Percentiles rank a stretch among this genome's conserved stretches.
Conservation (phyloP, 2,888 invertebrate genomes). For the Alviniconcha strummeri region DNA sequence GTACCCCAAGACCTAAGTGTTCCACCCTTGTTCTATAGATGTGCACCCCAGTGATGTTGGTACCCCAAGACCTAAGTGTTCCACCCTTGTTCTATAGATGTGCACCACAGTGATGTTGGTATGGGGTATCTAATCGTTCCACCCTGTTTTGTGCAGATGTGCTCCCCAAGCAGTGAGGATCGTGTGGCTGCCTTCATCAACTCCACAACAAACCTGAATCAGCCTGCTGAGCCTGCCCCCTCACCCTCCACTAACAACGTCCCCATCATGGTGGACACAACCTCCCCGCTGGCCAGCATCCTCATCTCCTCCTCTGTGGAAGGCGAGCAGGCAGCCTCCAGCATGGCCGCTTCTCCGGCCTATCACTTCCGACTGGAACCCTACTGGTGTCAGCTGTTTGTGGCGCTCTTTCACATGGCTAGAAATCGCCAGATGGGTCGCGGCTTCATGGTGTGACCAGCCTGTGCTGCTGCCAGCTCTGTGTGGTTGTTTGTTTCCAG, state of each 20-base stretch:
- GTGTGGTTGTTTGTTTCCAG: not conserved
- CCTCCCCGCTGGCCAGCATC: not conserved
- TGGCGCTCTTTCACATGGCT: constrained; percentile 58
- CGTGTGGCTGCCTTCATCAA: constrained; percentile 66
- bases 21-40: too few species aligned
- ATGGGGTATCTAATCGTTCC: too few species aligned
- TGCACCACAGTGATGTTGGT: too few species aligned
- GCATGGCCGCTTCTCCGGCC: constrained; percentile 43
- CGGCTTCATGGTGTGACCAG: constrained; percentile 55
- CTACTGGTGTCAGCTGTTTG: constrained; percentile 52
- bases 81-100: too few species aligned
- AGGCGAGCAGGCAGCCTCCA: not conserved
- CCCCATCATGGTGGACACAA: too few species aligned
- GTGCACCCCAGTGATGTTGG: too few species aligned
- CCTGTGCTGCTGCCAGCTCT: not conserved
- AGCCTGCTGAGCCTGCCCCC: constrained; percentile 41
- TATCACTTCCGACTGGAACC: constrained; percentile 62
- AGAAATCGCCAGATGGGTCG: constrained; percentile 55
- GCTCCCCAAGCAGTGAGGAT: constrained; percentile 55
- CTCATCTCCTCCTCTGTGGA: not conserved
- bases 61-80: too few species aligned
- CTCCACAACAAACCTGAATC: constrained; percentile 21
- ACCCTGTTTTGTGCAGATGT: constrained; percentile 34
- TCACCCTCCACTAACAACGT: not conserved
- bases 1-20: too few species aligned